Conservation (phyloP, 1,140 invertebrate genomes). For the Chelonus insularis region DNA sequence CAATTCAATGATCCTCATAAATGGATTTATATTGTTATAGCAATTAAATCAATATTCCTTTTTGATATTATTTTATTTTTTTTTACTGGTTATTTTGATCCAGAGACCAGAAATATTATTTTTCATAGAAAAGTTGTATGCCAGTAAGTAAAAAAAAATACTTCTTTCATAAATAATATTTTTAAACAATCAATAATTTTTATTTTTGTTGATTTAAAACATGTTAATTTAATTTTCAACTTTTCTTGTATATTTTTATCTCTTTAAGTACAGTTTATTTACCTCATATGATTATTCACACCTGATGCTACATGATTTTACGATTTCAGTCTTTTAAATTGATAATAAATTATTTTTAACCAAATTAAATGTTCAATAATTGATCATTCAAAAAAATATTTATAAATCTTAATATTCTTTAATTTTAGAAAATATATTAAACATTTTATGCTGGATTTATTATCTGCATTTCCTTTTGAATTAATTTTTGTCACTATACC, state of each 20-base stretch:
- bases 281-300: too few relatives aligned
- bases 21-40: constrained; percentile 17
- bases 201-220: too few relatives aligned
- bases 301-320: too few relatives aligned
- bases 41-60: constrained; percentile 36
- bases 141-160: constrained; percentile 37
- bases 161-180: too few relatives aligned
- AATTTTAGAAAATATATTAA: constrained; percentile 44
- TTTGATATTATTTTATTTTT: constrained; percentile 41
- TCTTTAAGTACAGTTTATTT: too few relatives aligned
- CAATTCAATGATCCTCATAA: constrained; percentile 19
- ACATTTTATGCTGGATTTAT: constrained; percentile 40
- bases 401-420: constrained; percentile 16
- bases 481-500: constrained; percentile 31
- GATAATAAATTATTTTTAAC: too few relatives aligned
- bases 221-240: too few relatives aligned
- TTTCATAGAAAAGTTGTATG: constrained; percentile 40
- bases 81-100: constrained; percentile 50
- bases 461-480: constrained; percentile 43
- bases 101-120: constrained; percentile 34
- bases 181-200: too few relatives aligned
- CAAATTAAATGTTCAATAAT: too few relatives aligned
- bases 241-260: too few relatives aligned
- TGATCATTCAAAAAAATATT: too few relatives aligned
- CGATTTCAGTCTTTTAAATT: too few relatives aligned